These are phyloP conservation scores for Tinea pellionella DNA, from an alignment of 2,888 invertebrate species.

Conservation along the genomic window DNA sequence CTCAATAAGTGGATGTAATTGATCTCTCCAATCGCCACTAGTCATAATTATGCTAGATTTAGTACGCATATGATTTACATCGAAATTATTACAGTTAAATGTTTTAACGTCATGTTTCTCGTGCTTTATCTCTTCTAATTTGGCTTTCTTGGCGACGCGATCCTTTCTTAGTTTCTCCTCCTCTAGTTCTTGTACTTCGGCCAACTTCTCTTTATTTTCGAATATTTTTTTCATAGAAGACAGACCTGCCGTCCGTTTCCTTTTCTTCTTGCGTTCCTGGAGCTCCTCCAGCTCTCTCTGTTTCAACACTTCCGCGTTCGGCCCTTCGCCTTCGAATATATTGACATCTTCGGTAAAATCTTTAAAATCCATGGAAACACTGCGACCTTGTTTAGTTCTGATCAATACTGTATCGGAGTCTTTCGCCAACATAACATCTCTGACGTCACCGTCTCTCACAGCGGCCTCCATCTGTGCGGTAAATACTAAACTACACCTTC, in stretches of 20 bases:
- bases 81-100: slow-evolving; percentile 57
- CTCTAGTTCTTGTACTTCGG: slow-evolving; percentile 71
- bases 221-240: slow-evolving; percentile 78
- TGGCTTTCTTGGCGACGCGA: slow-evolving; percentile 49
- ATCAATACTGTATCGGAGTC: slow-evolving; percentile 80
- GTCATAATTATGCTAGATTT: slow-evolving; percentile 62
- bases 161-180: slow-evolving; percentile 60
- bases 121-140: slow-evolving; percentile 45
- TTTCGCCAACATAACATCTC: slow-evolving; percentile 81
- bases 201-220: slow-evolving; percentile 79
- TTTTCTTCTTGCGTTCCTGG: slow-evolving; percentile 65
- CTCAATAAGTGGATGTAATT: slow-evolving; percentile 72
- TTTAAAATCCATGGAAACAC: slow-evolving; percentile 78
- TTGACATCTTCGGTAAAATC: slow-evolving; percentile 69
- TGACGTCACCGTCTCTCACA: slow-evolving; percentile 80
- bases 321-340: slow-evolving; percentile 79
- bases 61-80: slow-evolving; percentile 60
- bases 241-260: slow-evolving; percentile 73
- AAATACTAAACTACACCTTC: slow-evolving; percentile 79
- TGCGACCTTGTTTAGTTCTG: slow-evolving; percentile 78
- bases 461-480: slow-evolving; percentile 80
- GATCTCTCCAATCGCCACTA: slow-evolving; percentile 70
- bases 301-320: slow-evolving; percentile 72
- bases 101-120: slow-evolving; percentile 61
- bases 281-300: slow-evolving; percentile 70